Conservation (phyloP, 2,797 vertebrate genomes). For the Ctenosaura bakeri region DNA sequence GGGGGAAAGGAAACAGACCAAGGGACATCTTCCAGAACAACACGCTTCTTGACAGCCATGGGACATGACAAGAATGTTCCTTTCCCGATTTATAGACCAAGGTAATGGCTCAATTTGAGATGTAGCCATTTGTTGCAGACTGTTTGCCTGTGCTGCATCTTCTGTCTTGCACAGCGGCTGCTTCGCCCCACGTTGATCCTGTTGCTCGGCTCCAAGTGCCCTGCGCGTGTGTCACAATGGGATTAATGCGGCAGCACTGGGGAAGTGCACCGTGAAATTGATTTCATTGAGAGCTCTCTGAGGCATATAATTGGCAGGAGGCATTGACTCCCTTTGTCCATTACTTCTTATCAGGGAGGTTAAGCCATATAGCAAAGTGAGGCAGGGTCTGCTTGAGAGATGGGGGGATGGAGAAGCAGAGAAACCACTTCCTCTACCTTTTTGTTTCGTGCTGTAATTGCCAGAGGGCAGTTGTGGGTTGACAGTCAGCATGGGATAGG, state of each 20-base stretch:
- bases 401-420: neutral
- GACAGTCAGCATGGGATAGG: no score
- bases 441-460: neutral
- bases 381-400: neutral
- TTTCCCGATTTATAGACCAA: neutral
- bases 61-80: neutral
- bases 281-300: neutral
- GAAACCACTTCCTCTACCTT: neutral
- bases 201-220: neutral
- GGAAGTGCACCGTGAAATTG: slow-evolving; percentile 28
- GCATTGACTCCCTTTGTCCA: neutral
- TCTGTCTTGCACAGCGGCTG: neutral
- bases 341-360: neutral
- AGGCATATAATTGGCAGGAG: slow-evolving; percentile 4
- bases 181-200: neutral
- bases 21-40: neutral
- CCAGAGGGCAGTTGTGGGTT: neutral
- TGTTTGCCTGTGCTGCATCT: neutral
- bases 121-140: neutral
- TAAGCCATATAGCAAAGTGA: neutral
- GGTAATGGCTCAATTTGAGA: neutral
- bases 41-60: neutral
- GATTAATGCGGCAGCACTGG: neutral
- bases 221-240: neutral
- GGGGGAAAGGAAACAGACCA: neutral